These are phyloP conservation scores for Bovichtus diacanthus DNA, from an alignment of 2,797 vertebrate species.

Conservation along the genomic window DNA sequence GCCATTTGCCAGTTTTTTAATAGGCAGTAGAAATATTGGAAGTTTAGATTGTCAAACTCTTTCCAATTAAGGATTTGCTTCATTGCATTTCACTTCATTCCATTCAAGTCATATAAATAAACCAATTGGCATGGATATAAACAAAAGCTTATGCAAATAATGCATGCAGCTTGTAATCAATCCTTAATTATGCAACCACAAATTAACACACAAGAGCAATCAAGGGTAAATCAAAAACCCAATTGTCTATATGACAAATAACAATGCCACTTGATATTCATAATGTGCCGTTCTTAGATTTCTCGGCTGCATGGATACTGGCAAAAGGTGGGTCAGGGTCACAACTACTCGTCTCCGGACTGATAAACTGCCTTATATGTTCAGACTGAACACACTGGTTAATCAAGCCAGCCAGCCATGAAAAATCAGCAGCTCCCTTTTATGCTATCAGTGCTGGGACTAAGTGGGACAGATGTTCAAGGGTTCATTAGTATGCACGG, in stretches of 20 bases:
- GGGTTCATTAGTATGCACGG: constrained; percentile 85
- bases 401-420: constrained; percentile 82
- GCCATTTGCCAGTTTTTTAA: constrained; percentile 77
- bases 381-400: constrained; percentile 76
- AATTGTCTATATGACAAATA: constrained; percentile 76
- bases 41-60: constrained; percentile 76
- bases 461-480: constrained; percentile 87
- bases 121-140: constrained; percentile 71
- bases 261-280: constrained; percentile 69
- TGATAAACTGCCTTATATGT: constrained; percentile 80
- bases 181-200: constrained; percentile 73
- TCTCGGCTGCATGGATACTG: constrained; percentile 38
- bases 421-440: constrained; percentile 75
- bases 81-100: constrained; percentile 74
- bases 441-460: constrained; percentile 72
- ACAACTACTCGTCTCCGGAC: constrained; percentile 56
- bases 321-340: constrained; percentile 71
- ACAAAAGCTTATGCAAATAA: constrained; percentile 78
- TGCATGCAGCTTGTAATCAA: constrained; percentile 77
- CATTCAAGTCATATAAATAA: constrained; percentile 78
- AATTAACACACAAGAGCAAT: constrained; percentile 82
- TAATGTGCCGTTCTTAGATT: constrained; percentile 42
- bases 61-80: constrained; percentile 81
- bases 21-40: constrained; percentile 70
- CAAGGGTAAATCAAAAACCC: constrained; percentile 78